These are phyloP conservation scores for Mactra quadrangularis DNA, from an alignment of 1,140 invertebrate species.

Conservation along the genomic window DNA sequence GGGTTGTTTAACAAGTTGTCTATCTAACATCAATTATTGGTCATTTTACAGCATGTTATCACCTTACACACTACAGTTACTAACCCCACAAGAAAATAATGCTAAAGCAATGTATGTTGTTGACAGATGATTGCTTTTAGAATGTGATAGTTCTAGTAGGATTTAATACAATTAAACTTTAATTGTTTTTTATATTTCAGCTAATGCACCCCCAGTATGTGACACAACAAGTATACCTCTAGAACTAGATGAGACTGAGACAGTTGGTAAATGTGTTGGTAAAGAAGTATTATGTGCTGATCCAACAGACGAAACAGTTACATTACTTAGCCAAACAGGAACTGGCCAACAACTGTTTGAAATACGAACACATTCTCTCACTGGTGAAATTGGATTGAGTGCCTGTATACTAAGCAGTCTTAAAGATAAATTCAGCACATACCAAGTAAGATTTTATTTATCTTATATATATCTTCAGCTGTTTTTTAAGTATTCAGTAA, in stretches of 20 bases:
- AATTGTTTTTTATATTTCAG: too few species aligned
- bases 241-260: background rate
- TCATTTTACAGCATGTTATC: too few species aligned
- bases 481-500: too few species aligned
- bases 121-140: too few species aligned
- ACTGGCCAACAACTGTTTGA: slow-evolving; percentile 1
- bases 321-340: background rate
- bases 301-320: background rate
- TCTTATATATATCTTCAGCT: too few species aligned
- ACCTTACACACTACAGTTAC: too few species aligned
- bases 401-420: slow-evolving; percentile 17
- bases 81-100: too few species aligned
- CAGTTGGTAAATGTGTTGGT: slow-evolving; percentile 16
- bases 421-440: slow-evolving; percentile 33
- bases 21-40: too few species aligned
- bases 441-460: slow-evolving; percentile 26
- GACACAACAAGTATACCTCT: background rate
- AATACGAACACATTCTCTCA: background rate
- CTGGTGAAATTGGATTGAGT: slow-evolving; percentile 1
- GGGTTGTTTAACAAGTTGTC: too few species aligned
- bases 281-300: slow-evolving; percentile 35
- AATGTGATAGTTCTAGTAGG: too few species aligned
- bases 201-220: slow-evolving; percentile 31
- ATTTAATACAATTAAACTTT: too few species aligned
- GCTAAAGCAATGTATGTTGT: too few species aligned